phyloP scores from a whole-genome alignment of 2,113 vertebrate genomes.

The Prochilodus magdalenae region DNA sequence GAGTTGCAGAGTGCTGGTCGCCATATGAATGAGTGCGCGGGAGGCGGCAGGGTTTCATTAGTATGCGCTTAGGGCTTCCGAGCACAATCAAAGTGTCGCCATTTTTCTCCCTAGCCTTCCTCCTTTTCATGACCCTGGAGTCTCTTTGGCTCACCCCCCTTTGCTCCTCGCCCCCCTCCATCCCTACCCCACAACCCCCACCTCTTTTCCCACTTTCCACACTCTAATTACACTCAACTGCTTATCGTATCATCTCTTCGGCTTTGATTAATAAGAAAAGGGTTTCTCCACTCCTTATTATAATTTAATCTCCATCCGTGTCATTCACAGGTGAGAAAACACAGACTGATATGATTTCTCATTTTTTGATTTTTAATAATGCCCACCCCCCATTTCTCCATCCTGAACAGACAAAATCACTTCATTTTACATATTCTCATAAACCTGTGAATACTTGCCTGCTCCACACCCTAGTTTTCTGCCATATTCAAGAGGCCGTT shows the following conservation, averaged over 20 bases:
- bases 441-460: conserved; percentile 21
- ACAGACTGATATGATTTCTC: conserved; percentile 24
- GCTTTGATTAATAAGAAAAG: conserved; percentile 45
- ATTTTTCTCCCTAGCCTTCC: conserved; percentile 24
- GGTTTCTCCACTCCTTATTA: conserved; percentile 25
- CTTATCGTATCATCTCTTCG: conserved; percentile 44
- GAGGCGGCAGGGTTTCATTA: conserved; percentile 37
- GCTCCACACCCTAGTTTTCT: not conserved
- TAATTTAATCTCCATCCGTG: conserved; percentile 10
- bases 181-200: not conserved
- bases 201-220: conserved; percentile 11
- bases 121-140: conserved; percentile 25
- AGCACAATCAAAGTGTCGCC: conserved; percentile 44
- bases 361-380: conserved; percentile 48
- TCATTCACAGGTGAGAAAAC: conserved; percentile 31
- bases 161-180: not conserved
- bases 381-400: not conserved
- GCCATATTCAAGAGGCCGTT: conserved; percentile 3
- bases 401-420: conserved; percentile 25
- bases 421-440: conserved; percentile 28
- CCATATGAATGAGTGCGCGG: conserved; percentile 23
- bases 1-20: not conserved
- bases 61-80: conserved; percentile 33
- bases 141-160: not conserved
- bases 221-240: conserved; percentile 41